Base-by-base conservation (phyloP, 1,140 invertebrate species). In the Danaus plexippus region DNA sequence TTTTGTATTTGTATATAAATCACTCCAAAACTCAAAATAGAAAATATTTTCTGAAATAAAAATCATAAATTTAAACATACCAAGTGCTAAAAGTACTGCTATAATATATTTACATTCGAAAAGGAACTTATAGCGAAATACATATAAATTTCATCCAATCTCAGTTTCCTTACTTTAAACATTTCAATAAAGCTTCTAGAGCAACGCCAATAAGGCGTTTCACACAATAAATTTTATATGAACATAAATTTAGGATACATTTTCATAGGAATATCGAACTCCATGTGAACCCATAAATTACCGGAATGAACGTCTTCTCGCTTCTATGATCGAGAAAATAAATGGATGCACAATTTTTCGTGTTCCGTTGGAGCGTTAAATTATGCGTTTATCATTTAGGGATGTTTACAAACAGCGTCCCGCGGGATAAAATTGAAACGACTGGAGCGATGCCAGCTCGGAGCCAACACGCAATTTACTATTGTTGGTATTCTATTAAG, bases 341-440 rank as follows among this genome's bases (percentile, higher is more conserved):
- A 75, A 80, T 73, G 64, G 69, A 64, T 73, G 67, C 68, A 77
- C 71, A 76, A 78, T 79, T 82, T 80, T 79, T 80, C 73, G 67
- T 73, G 68, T 79, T 79, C 67, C 69, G 54, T 55, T 67, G 66
- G 67, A 61, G 73, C 77, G 75, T 80, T 80, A 81, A 82, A 84
- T 80, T 79, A 79, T 77, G 73, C 73, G 74, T 85, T 83, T 84
- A 83, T 82, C 77, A 80, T 82, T 84, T 82, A 78, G 75, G 73
- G 75, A 79, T 81, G 75, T 86, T 86, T 82, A 83, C 77, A 80
- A 73, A 72, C 61, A 68, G 61, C 63, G 64, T 74, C 75, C 73
- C 71, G 71, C 68, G 72, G 67, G 73, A 75, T 78, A 73, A 81
- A 83, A 86, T 86, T 86, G 81, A 85, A 86, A 85, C 67, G 76